Percentiles rank a stretch among this genome's conserved stretches.
Conservation (phyloP, 2,113 vertebrate species). For the Neodontobutis hainanensis region DNA sequence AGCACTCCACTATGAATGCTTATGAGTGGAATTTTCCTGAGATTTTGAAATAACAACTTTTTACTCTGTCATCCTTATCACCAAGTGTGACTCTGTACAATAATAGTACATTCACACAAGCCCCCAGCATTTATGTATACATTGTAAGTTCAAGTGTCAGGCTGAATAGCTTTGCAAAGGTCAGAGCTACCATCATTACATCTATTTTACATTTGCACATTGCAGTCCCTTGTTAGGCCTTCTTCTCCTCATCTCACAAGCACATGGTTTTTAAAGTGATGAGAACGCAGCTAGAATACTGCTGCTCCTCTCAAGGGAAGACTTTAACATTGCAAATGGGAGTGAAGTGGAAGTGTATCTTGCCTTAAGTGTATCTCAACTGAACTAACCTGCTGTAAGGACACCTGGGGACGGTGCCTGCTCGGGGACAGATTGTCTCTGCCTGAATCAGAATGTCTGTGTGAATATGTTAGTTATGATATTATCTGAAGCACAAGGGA, state of each 20-base stretch:
- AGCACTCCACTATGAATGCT: background rate
- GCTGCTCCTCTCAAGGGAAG: conserved; percentile 20
- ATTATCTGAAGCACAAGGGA: conserved; percentile 9
- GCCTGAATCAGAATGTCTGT: conserved; percentile 4
- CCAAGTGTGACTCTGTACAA: background rate
- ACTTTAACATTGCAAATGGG: conserved; percentile 41
- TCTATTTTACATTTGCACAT: conserved; percentile 4
- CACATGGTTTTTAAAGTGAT: conserved; percentile 9
- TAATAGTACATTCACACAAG: background rate
- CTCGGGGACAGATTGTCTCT: conserved; percentile 10
- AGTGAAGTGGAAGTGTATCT: conserved; percentile 18
- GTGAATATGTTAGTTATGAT: conserved; percentile 7
- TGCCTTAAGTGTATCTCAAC: conserved; percentile 34
- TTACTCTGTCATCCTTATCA: background rate
- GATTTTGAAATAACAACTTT: too few species aligned
- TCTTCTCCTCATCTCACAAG: background rate
- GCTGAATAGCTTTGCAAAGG: conserved; percentile 2
- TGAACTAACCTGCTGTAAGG: conserved; percentile 16
- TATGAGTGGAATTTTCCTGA: too few species aligned
- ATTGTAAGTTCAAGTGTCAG: conserved; percentile 4
- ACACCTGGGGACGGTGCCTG: background rate
- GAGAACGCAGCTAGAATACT: conserved; percentile 8
- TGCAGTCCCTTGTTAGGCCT: background rate
- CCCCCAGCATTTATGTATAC: background rate
- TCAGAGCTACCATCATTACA: background rate